Conservation (phyloP, 2,888 invertebrate species). For the Cephus pulcher region DNA sequence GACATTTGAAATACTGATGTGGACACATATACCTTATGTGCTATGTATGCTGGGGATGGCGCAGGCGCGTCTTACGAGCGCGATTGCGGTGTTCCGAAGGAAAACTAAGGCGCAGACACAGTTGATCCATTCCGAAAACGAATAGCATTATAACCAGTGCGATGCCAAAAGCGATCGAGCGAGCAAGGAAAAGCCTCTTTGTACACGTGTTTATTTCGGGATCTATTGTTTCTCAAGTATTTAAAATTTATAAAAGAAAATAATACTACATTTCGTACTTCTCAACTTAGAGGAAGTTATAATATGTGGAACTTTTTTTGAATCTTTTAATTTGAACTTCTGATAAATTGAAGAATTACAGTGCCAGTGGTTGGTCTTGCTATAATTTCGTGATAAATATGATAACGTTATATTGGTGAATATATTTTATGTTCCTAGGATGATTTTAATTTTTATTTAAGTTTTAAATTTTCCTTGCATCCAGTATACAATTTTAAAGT, state of each 20-base stretch:
- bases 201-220: conserved; percentile 20
- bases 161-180: conserved; percentile 16
- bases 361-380: not conserved
- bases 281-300: not conserved
- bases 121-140: not conserved
- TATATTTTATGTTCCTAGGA: not conserved
- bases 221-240: not conserved
- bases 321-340: not conserved
- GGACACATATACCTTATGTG: not conserved
- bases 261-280: not conserved
- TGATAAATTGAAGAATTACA: not conserved
- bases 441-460: not conserved
- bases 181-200: conserved; percentile 10
- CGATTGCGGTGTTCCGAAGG: conserved; percentile 15
- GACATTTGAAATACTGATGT: not conserved
- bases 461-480: not conserved
- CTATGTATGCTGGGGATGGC: not conserved
- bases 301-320: not conserved
- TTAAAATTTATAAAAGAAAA: not conserved
- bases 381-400: not conserved
- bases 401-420: not conserved
- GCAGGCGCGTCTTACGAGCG: conserved; percentile 19
- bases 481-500: not conserved
- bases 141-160: conserved; percentile 20
- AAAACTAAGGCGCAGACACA: conserved; percentile 7